A percentile compares a stretch with the other conserved stretches of the same genome.
Evolutionary conservation across 2,797 vertebrate genomes (phyloP).

Genomic region (Trachops cirrhosus): DNA sequence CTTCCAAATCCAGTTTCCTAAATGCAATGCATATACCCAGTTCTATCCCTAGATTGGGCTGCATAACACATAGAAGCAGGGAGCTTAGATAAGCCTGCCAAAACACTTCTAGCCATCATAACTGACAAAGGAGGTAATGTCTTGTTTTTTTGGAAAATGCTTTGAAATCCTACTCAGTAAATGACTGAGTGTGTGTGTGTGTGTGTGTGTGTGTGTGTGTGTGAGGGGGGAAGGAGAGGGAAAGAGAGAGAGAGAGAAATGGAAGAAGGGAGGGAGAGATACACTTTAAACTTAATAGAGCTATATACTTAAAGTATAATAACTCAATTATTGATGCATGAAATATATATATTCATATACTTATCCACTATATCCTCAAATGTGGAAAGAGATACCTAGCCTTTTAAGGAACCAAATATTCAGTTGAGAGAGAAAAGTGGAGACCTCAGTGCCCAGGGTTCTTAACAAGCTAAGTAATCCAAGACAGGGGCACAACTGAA

Average conservation of each 20-base stretch:
- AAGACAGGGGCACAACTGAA: neutral
- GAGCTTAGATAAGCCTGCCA: neutral
- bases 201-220: neutral
- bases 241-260: neutral
- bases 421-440: neutral
- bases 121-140: neutral
- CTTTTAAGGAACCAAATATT: constrained; percentile 1
- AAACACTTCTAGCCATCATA: neutral
- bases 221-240: too few species aligned
- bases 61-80: neutral
- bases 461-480: neutral
- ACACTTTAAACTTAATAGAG: neutral
- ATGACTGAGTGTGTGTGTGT: neutral
- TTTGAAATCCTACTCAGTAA: constrained; percentile 27
- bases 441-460: fast-evolving
- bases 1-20: constrained; percentile 34
- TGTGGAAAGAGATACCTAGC: neutral
- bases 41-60: neutral
- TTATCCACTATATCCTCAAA: neutral
- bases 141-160: constrained; percentile 24
- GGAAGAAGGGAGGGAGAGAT: neutral
- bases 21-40: neutral
- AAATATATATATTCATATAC: neutral
- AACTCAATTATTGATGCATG: neutral
- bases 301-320: neutral